Base-by-base conservation (phyloP, 53 echinoderm and acorn worm genomes). In the Temnopleurus reevesii region DNA sequence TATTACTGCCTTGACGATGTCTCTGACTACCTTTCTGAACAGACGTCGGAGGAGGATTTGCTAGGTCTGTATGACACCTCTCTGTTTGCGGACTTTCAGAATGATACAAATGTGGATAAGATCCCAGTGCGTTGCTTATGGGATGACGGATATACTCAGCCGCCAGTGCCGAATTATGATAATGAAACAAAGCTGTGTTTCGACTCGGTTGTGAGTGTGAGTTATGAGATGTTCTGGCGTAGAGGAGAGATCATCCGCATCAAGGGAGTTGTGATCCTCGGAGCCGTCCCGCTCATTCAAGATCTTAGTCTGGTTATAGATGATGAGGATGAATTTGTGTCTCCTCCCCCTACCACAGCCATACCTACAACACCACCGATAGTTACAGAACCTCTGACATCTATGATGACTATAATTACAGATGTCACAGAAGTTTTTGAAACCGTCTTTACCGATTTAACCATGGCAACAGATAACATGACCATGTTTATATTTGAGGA, bases 121-220 rank as follows among this genome's bases (percentile, higher is more conserved):
- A 76, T 91, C 34, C 89, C 91, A 26, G 63, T 44, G 41, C 91
- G 95, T 12, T 98, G 98, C 60, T 83, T 45, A 2, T 98, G 98
- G 98, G 98, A 98, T 76, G 98, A 98, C 90, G 98, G 95, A 2
- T 98, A 89, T 89, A 89, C 94, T 17, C 90, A 91, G 10, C 98
- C 98, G 19, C 93, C 92, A 2, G 31, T 90, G 9, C 97, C 97
- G 4, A 41, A 24, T 7, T 95, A 91, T 46, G 77, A 94, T 61
- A 83, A 88, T 34, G 81, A 82, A 19, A 95, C 97, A 15, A 76
- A 89, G 27, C 63, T 92, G 2, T 98, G 98, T 76, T 83, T 71
- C 63, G 91, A 93, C 55, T 81, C 93, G 8, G 95, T 96, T 21
- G 81, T 98, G n/a, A 94, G 93, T 33, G 93, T 93, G 12, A 71